A percentile compares a stretch with the other conserved stretches of the same genome.
Evolutionary conservation across 2,113 vertebrate species (phyloP).

Genomic region (Ardeotis arabs): DNA sequence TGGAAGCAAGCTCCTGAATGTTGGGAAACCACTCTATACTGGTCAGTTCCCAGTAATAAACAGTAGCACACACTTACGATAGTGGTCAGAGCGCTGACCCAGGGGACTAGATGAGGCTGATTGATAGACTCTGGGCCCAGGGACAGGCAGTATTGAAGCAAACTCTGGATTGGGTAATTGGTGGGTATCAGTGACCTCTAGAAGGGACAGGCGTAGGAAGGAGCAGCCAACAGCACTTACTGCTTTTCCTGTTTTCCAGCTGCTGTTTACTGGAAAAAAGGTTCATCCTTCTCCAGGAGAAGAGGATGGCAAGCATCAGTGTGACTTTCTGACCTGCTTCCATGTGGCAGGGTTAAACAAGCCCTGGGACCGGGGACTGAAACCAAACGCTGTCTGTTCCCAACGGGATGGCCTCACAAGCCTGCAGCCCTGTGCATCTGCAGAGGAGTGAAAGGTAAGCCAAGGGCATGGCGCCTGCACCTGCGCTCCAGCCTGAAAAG

Average conservation of each 20-base stretch:
- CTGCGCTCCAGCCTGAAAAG: not conserved
- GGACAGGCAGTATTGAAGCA: not conserved
- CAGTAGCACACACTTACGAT: rapidly evolving
- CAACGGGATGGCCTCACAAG: not conserved
- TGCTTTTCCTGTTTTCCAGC: conserved; percentile 27
- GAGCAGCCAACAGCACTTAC: not conserved
- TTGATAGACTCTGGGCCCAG: not conserved
- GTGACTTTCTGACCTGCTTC: not conserved
- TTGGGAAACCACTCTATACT: not conserved
- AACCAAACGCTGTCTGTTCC: not conserved
- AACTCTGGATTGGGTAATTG: not conserved
- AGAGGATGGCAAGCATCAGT: not conserved
- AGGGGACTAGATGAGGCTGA: not conserved
- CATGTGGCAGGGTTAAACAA: not conserved
- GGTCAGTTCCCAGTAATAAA: not conserved
- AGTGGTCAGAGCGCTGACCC: not conserved
- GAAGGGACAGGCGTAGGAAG: not conserved
- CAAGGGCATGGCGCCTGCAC: not conserved
- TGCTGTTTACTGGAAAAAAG: not conserved
- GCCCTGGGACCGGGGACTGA: not conserved
- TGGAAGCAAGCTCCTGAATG: not conserved
- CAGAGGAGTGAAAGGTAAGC: not conserved
- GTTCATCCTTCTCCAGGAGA: not conserved
- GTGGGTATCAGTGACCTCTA: not conserved
- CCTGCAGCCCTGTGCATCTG: not conserved